phyloP scores from a whole-genome alignment of 2,797 vertebrate genomes.

The Scleropages formosus region DNA sequence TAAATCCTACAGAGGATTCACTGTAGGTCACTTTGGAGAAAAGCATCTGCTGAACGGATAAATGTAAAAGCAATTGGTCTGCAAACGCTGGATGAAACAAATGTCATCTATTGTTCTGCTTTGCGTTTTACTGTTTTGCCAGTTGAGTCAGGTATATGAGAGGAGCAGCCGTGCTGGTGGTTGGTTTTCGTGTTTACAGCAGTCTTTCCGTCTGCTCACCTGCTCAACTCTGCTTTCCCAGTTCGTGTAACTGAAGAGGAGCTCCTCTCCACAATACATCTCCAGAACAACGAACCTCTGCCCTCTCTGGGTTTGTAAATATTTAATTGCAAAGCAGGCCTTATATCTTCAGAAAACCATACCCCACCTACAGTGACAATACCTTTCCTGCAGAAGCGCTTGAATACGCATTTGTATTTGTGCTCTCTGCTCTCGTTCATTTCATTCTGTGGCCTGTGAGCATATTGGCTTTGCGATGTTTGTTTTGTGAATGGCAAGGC shows the following conservation, averaged over 20 bases:
- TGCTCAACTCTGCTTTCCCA: slow-evolving; percentile 55
- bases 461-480: slow-evolving; percentile 10
- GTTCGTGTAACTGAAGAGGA: slow-evolving; percentile 38
- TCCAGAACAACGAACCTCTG: slow-evolving; percentile 29
- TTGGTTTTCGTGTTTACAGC: slow-evolving; percentile 22
- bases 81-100: slow-evolving; percentile 17
- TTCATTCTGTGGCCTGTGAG: neutral
- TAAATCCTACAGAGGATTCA: no score
- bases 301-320: slow-evolving; percentile 48
- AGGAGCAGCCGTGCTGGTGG: slow-evolving; percentile 18
- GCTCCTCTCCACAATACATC: slow-evolving; percentile 22
- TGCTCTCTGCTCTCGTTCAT: neutral
- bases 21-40: no score
- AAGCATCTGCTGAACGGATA: no score
- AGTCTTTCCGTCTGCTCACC: slow-evolving; percentile 34
- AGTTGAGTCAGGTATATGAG: slow-evolving; percentile 36
- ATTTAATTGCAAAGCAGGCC: slow-evolving; percentile 49
- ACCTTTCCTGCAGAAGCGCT: neutral
- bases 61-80: no score
- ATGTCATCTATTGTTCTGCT: no score
- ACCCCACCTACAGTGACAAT: slow-evolving; percentile 23
- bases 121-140: slow-evolving; percentile 48
- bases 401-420: neutral
- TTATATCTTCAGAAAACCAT: slow-evolving; percentile 36
- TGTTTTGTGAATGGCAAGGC: slow-evolving; percentile 12